phyloP scores from a whole-genome alignment of 2,888 invertebrate species.

The Dorcus hopei region DNA sequence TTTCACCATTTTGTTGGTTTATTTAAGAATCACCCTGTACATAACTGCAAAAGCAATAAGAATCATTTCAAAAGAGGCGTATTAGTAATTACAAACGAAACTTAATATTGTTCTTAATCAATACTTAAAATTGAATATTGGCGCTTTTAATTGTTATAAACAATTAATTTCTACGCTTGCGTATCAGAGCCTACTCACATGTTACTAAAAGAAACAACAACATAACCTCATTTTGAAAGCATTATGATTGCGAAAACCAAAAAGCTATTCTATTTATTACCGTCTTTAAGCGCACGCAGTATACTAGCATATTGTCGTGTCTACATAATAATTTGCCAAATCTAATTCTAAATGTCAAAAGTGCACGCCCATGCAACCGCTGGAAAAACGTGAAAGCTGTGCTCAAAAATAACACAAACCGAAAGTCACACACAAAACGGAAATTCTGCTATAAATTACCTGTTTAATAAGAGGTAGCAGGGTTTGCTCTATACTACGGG shows the following conservation, averaged over 20 bases:
- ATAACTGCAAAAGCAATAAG: no score
- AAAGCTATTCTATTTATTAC: no score
- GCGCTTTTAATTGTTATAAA: constrained; percentile 4
- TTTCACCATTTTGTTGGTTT: no score
- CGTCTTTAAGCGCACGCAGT: no score
- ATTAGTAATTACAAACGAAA: no score
- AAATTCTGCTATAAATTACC: constrained; percentile 56
- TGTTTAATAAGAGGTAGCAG: constrained; percentile 91
- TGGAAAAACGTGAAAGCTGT: constrained; percentile 10
- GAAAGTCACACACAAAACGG: constrained; percentile 15
- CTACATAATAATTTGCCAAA: constrained; percentile 8
- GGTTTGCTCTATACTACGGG: constrained; percentile 91
- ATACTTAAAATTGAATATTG: no score
- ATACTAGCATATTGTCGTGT: no score
- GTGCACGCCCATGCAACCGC: constrained; percentile 35
- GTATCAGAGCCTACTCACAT: constrained; percentile 32
- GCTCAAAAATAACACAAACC: constrained; percentile 10
- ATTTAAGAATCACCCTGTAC: no score
- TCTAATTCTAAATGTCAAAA: constrained; percentile 22
- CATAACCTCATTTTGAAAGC: constrained; percentile 27
- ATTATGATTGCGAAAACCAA: constrained; percentile 3
- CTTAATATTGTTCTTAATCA: no score
- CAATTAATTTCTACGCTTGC: constrained; percentile 27
- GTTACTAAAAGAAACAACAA: constrained; percentile 33
- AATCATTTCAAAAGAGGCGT: no score